These are phyloP conservation scores for Apodemus sylvaticus DNA, from an alignment of 2,113 vertebrate species.

Conservation along the genomic window DNA sequence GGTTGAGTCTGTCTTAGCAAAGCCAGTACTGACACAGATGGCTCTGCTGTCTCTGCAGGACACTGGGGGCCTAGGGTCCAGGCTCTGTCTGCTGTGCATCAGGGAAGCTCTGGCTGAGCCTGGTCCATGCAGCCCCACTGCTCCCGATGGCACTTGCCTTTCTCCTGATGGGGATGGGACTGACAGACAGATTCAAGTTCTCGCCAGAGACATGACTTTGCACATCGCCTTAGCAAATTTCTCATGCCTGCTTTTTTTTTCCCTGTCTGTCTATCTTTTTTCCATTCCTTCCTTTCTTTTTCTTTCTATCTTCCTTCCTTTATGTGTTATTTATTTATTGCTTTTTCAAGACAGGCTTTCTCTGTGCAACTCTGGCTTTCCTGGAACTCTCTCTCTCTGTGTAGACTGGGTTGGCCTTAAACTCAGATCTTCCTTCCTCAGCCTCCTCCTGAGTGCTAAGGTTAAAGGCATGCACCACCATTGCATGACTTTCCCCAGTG, in stretches of 20 bases:
- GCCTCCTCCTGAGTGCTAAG: not conserved
- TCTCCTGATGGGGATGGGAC: not conserved
- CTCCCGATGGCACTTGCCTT: not conserved
- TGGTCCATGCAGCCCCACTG: rapidly evolving
- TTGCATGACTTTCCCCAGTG: not conserved
- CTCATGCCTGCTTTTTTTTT: not conserved
- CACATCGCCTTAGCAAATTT: not conserved
- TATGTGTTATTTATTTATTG: no score
- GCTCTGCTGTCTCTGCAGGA: rapidly evolving
- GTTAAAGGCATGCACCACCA: not conserved
- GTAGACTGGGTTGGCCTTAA: not conserved
- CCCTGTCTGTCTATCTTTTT: no score
- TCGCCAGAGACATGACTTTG: not conserved
- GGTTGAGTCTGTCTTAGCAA: not conserved
- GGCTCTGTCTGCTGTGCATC: rapidly evolving
- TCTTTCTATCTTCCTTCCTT: no score
- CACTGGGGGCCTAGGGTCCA: rapidly evolving
- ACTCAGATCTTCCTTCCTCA: not conserved
- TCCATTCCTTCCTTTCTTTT: no score
- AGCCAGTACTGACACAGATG: rapidly evolving
- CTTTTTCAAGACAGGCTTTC: not conserved
- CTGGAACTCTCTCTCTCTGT: not conserved
- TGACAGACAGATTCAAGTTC: not conserved
- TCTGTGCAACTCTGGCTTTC: not conserved
- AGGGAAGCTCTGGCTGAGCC: not conserved